Evolutionary conservation across 2,888 invertebrate species (phyloP).

Genomic region (Tenthredo notha): DNA sequence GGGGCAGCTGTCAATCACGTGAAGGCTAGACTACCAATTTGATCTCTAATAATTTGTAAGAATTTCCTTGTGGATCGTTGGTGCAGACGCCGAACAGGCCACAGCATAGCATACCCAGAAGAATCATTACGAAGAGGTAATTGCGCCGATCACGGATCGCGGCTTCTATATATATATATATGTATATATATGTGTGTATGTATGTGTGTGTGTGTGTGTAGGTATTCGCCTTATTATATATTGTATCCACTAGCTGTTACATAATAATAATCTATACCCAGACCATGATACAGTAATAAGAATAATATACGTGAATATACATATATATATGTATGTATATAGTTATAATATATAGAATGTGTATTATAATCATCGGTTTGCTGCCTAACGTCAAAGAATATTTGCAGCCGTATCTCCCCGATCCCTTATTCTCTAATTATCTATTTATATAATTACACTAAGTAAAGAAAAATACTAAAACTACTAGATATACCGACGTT

Average conservation of each 20-base stretch:
- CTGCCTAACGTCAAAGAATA: conserved; percentile 7
- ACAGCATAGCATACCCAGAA: conserved; percentile 62
- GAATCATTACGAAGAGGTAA: conserved; percentile 77
- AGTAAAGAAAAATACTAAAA: not conserved
- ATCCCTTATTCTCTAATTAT: conserved; percentile 39
- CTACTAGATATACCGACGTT: not conserved
- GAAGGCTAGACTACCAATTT: conserved; percentile 78
- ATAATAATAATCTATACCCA: conserved; percentile 43
- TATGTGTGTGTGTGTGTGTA: too few species aligned
- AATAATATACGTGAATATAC: not conserved
- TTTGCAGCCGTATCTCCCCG: conserved; percentile 1
- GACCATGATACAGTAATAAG: conserved; percentile 6
- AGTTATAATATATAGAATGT: not conserved
- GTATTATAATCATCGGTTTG: conserved; percentile 32
- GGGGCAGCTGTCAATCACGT: conserved; percentile 77
- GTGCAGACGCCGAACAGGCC: conserved; percentile 61
- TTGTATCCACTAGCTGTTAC: conserved; percentile 28
- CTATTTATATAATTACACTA: conserved; percentile 35
- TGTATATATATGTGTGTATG: too few species aligned
- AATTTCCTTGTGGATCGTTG: conserved; percentile 74
- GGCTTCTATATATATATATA: conserved; percentile 73
- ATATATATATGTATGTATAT: not conserved
- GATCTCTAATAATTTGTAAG: conserved; percentile 77
- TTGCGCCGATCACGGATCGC: conserved; percentile 77
- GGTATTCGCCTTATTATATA: conserved; percentile 45